Percentiles rank a stretch among this genome's conserved stretches.
Conservation (phyloP, 1,140 invertebrate species). For the Euura saliciscinereae region DNA sequence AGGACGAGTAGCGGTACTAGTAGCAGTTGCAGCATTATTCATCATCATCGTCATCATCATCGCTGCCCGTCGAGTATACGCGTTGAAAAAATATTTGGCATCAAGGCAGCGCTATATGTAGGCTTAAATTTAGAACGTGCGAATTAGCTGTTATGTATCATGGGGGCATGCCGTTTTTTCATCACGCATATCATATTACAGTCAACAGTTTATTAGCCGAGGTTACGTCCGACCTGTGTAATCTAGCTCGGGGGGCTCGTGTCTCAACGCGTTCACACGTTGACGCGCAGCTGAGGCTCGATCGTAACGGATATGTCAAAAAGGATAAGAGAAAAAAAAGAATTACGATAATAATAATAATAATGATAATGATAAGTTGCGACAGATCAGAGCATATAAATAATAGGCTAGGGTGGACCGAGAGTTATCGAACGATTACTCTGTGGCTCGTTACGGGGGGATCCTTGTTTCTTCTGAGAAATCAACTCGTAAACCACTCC, state of each 20-base stretch:
- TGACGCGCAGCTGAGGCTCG: too few species aligned
- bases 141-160: neutral
- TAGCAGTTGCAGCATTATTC: too few species aligned
- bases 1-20: neutral
- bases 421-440: neutral
- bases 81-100: neutral
- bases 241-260: too few species aligned
- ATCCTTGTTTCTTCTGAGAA: neutral
- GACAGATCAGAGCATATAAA: neutral
- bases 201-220: neutral
- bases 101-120: neutral
- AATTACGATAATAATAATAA: too few species aligned
- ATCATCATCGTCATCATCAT: neutral
- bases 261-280: too few species aligned
- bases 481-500: neutral
- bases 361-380: too few species aligned
- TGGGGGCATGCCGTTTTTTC: neutral
- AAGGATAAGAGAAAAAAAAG: too few species aligned
- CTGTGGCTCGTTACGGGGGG: neutral
- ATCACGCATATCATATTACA: neutral
- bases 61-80: neutral
- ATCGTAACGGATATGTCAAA: neutral
- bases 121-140: neutral
- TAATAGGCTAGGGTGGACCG: neutral
- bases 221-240: neutral